These are phyloP conservation scores for Xylocampa areola DNA, from an alignment of 2,888 invertebrate species.

Conservation along the genomic window DNA sequence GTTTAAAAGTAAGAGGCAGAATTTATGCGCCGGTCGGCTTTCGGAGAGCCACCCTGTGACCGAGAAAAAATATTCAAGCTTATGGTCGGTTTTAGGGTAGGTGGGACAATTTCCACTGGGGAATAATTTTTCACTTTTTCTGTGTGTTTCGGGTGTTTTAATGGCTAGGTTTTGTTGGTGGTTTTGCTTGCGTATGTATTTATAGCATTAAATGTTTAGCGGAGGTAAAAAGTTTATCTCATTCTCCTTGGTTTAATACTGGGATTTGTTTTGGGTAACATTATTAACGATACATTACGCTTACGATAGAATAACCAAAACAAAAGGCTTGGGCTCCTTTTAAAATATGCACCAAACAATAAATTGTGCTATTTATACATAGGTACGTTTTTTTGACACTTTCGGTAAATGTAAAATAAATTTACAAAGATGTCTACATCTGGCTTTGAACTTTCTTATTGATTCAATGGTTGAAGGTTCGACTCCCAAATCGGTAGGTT, in stretches of 20 bases:
- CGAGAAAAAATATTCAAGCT: slow-evolving; percentile 44
- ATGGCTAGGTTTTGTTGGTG: slow-evolving; percentile 20
- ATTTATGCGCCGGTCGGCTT: slow-evolving; percentile 47
- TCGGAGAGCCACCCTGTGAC: slow-evolving; percentile 33
- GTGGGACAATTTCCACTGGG: slow-evolving; percentile 32
- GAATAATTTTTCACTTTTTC: slow-evolving; percentile 38
- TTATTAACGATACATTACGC: slow-evolving; percentile 31
- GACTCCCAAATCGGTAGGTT: no score
- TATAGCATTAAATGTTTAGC: neutral
- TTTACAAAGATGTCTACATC: no score
- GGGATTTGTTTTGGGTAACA: slow-evolving; percentile 21
- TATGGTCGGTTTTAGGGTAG: slow-evolving; percentile 38
- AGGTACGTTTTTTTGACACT: no score
- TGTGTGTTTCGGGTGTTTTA: slow-evolving; percentile 13
- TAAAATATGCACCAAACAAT: no score
- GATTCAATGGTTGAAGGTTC: no score
- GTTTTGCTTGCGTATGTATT: slow-evolving; percentile 11
- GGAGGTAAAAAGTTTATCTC: slow-evolving; percentile 24
- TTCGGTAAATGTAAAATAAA: no score
- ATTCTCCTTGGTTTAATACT: slow-evolving; percentile 29
- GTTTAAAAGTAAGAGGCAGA: slow-evolving; percentile 47
- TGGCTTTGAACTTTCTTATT: no score
- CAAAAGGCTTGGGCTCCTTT: no score
- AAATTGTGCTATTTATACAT: no score
- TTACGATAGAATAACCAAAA: slow-evolving; percentile 7